A percentile compares a stretch with the other conserved stretches of the same genome.
These are phyloP conservation scores for Eremophila alpestris DNA, from an alignment of 2,797 vertebrate species.

Conservation along the genomic window DNA sequence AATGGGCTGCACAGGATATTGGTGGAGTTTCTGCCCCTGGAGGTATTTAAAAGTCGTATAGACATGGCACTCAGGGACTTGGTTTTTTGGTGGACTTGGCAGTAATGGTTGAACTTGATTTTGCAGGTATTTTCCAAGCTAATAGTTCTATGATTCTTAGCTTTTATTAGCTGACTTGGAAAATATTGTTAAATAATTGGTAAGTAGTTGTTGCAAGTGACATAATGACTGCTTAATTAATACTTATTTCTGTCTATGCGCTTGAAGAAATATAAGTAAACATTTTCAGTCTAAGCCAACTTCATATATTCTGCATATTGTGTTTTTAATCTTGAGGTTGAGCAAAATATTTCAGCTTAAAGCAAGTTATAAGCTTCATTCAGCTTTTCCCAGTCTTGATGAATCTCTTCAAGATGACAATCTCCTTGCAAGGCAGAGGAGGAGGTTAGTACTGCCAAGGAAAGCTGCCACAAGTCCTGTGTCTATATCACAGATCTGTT, in stretches of 20 bases:
- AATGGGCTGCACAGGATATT: not conserved
- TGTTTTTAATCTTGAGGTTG: not conserved
- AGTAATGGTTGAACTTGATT: not conserved
- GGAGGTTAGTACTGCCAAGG: not conserved
- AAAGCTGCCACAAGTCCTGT: not conserved
- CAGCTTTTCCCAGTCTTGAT: not conserved
- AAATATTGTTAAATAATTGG: not conserved
- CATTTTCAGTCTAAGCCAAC: not conserved
- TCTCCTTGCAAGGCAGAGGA: not conserved
- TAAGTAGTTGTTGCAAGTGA: not conserved
- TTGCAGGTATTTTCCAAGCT: not conserved
- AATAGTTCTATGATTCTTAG: not conserved
- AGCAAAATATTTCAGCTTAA: not conserved
- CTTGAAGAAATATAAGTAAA: not conserved
- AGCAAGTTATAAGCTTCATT: not conserved
- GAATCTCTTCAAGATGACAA: not conserved
- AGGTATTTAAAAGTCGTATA: not conserved
- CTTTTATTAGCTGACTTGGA: not conserved
- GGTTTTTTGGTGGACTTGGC: not conserved
- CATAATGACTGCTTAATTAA: not conserved
- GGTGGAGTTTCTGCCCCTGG: not conserved
- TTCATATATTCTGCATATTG: not conserved
- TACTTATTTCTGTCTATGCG: not conserved
- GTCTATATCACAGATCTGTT: accelerated
- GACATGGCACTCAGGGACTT: no score